These are phyloP conservation scores for Orthosia cruda DNA, from an alignment of 2,888 invertebrate species.

Conservation along the genomic window DNA sequence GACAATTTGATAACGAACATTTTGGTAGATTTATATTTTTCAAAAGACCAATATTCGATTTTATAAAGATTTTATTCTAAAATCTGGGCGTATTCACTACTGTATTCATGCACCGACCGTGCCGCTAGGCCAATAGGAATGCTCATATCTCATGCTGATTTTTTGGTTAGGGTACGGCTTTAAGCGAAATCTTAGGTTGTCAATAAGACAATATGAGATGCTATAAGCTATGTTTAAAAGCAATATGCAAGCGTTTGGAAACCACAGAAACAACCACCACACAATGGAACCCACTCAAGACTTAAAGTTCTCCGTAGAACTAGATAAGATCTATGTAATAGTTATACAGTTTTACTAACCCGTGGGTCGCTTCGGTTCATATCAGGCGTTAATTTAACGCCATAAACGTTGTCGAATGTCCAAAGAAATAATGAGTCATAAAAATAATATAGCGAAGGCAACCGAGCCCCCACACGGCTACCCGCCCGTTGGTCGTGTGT, in stretches of 20 bases:
- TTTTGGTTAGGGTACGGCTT: too few relatives aligned
- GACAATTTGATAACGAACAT: too few relatives aligned
- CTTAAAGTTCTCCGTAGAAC: constrained; percentile 1
- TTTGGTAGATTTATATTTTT: too few relatives aligned
- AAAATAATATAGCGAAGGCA: constrained; percentile 65
- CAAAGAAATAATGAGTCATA: constrained; percentile 77
- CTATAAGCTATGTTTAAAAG: neutral
- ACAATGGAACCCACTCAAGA: neutral
- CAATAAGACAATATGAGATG: neutral
- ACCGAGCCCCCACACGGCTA: constrained; percentile 48
- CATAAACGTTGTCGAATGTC: constrained; percentile 76
- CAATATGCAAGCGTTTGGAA: neutral
- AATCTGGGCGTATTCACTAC: too few relatives aligned
- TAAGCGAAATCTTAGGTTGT: neutral
- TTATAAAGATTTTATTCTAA: too few relatives aligned
- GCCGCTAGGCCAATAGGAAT: too few relatives aligned
- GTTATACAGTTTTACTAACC: constrained; percentile 47
- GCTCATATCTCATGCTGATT: too few relatives aligned
- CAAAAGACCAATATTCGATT: too few relatives aligned
- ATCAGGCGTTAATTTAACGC: constrained; percentile 82
- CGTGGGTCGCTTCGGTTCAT: constrained; percentile 55
- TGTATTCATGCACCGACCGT: too few relatives aligned
- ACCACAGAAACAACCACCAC: too few relatives aligned
- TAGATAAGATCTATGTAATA: constrained; percentile 29
- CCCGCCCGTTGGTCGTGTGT: constrained; percentile 48